phyloP scores from a whole-genome alignment of 2,797 vertebrate genomes.

The Malurus splendens region DNA sequence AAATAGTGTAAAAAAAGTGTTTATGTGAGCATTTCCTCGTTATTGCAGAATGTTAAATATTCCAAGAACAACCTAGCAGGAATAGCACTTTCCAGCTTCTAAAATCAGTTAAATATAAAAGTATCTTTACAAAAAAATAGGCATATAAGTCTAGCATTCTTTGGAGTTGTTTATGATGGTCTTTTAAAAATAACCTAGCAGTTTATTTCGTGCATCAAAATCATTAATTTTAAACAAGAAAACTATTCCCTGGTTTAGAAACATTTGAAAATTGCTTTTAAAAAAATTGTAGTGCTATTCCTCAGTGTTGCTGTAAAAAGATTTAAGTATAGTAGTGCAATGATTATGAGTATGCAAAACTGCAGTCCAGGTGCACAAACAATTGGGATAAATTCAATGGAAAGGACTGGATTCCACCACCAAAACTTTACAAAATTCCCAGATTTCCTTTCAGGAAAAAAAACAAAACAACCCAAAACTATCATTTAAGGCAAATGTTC shows the following conservation, averaged over 20 bases:
- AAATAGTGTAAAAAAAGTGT: constrained; percentile 42
- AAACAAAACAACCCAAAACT: neutral
- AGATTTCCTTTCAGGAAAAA: neutral
- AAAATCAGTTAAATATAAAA: constrained; percentile 59
- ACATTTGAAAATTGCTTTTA: constrained; percentile 1
- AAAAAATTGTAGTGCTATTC: constrained; percentile 43
- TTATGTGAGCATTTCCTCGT: constrained; percentile 15
- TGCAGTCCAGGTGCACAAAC: neutral
- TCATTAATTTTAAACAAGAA: constrained; percentile 30
- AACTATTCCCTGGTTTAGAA: constrained; percentile 43
- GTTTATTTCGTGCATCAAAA: constrained; percentile 36
- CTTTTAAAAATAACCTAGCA: constrained; percentile 33
- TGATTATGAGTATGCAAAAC: neutral
- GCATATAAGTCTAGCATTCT: constrained; percentile 30
- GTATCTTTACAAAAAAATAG: constrained; percentile 56
- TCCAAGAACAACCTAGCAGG: constrained; percentile 36
- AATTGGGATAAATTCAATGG: neutral
- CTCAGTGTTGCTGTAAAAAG: constrained; percentile 38
- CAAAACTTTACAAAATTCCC: neutral
- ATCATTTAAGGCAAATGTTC: constrained; percentile 37
- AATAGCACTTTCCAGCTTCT: constrained; percentile 58
- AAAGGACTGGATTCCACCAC: neutral
- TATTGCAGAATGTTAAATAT: constrained; percentile 46
- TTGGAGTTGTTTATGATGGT: constrained; percentile 50
- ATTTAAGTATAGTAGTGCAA: neutral